Base-by-base conservation (phyloP, 2,113 vertebrate species). In the Petaurus breviceps region DNA sequence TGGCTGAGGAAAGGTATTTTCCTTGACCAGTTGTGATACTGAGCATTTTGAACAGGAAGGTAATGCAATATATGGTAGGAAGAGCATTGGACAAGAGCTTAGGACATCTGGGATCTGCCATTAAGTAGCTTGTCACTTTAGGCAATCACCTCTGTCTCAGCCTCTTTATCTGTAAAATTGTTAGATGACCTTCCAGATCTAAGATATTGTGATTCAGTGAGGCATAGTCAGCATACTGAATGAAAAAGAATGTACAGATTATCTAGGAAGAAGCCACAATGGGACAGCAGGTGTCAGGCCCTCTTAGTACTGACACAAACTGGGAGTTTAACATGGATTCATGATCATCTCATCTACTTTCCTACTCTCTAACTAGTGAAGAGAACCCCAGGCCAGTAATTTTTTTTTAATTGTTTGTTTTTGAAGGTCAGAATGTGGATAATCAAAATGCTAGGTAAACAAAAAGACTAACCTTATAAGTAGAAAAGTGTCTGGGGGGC, bases 391-490 rank as follows among this genome's bases (percentile, higher is more conserved):
- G 91, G 91, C 89, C 3, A 24, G 54, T 47, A 93, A 23, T 53
- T 84, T 51, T 51, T 51, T 51, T 51, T 51, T 37, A 77, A 55
- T 31, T 0, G 31, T 96, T 91, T 90, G 24, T 93, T 97, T 92
- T 89, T 92, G 89, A 61, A 93, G 89, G 90, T 95, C 93, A 91
- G 92, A 53, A 92, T 61, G 3, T 52, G 5, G 52, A 2, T 90
- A 51, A 51, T 37, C 61, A 61, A 90, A 95, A 55, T 61, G 91
- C 50, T 24, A 19, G 46, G 91, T 90, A 95, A 37, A 93, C 93
- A 92, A 49, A 57, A 51, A 68, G 93, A 68, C 24, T 55, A 57
- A 90, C 92, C 47, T 91, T 55, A 53, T 84, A 22, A 95, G 28
- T 8, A 50, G 89, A 61, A 53, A 51, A 14, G 53, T 92, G 51